Evolutionary conservation across 2,797 vertebrate genomes (phyloP).

Genomic region (Pangasius krempfi): DNA sequence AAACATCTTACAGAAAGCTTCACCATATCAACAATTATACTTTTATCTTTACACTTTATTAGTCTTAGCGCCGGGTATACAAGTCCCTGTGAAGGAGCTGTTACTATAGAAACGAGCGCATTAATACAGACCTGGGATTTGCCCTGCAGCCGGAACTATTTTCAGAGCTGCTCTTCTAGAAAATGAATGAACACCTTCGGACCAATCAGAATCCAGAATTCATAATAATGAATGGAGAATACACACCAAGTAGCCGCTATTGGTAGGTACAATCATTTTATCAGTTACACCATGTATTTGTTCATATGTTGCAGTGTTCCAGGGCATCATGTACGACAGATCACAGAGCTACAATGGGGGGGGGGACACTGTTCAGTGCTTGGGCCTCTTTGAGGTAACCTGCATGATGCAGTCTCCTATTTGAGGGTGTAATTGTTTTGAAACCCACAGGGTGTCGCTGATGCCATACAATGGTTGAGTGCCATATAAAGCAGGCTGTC

Average conservation of each 20-base stretch:
- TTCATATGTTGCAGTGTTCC: not conserved
- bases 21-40: not conserved
- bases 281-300: not conserved
- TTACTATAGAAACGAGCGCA: not conserved
- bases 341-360: not conserved
- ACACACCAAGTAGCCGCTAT: not conserved
- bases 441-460: constrained; percentile 42
- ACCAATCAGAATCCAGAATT: not conserved
- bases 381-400: not conserved
- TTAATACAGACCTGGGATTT: not conserved
- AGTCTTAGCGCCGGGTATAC: not conserved
- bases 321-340: not conserved
- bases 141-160: not conserved
- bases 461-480: not conserved
- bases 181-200: not conserved
- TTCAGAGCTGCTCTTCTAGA: not conserved
- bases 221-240: not conserved
- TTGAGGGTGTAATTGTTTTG: constrained; percentile 2
- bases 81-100: not conserved
- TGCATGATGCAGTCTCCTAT: not conserved
- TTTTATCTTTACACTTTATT: not conserved
- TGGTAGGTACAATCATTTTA: not conserved
- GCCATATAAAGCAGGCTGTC: not conserved
- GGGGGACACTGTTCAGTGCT: not conserved
- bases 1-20: not conserved